Base-by-base conservation (phyloP, 64 coral and sea anemone species). In the Cladopsammia gracilis region DNA sequence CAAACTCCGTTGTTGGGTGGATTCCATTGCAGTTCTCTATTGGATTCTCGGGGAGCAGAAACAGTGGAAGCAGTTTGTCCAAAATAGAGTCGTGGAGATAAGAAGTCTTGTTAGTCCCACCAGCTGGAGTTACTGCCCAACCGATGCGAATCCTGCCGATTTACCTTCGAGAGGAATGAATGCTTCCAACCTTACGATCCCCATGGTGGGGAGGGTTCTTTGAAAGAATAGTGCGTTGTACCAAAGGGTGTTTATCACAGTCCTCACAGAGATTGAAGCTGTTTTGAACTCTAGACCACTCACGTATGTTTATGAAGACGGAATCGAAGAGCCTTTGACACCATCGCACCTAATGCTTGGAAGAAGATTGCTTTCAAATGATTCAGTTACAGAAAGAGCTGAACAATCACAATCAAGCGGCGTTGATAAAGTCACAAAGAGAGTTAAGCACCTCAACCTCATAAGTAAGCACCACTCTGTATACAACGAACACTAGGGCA, bases 141-240 rank as follows among this genome's bases (percentile, higher is more conserved):
- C 52, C 10, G 26, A 26, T 14, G 53, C 26, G 18, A 81, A 81
- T 20, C 78, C 78, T 15, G 22, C 52, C 25, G 52, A 61, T 59
- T 20, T 81, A 19, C n/a, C 77, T 4, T 60, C 77, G 1, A 59
- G 77, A 56, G 50, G 53, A n/a, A 61, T 80, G 77, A 80, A 80
- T 15, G 42, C 52, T 80, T 58, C 77, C 20, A 53, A 81, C 8
- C 77, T 58, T 3, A 34, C 51, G 22, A 48, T 23, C 74, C 19
- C 59, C 42, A 22, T 78, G 57, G 87, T 71, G 49, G 50, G 84
- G 84, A 48, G 84, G 84, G 24, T n/a, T 87, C 51, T 82, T 70
- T 26, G 74, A 77, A 53, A 16, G 74, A 77, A 77, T 77, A 48
- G 74, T 77, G 6, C 74, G 74, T n/a, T 83, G 74, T 23, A 53